These are phyloP conservation scores for Amphiprion percula DNA, from an alignment of 2,113 vertebrate genomes.

Conservation along the genomic window DNA sequence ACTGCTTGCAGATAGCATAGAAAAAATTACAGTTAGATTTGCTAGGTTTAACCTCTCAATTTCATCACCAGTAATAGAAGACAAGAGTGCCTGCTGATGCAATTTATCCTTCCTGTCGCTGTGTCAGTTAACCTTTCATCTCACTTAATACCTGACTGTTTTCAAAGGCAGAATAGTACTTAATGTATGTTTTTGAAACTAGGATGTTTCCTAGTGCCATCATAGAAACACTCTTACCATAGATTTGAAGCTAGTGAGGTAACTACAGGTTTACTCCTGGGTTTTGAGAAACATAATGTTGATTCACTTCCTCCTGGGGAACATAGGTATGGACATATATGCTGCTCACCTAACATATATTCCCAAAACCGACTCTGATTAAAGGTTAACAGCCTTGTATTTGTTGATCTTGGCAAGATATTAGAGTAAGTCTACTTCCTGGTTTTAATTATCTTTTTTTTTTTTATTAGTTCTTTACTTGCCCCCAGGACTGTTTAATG, in stretches of 20 bases:
- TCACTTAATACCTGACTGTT: neutral
- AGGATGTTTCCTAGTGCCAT: neutral
- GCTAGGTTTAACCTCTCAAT: conserved; percentile 1
- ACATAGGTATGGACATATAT: neutral
- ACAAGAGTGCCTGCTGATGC: neutral
- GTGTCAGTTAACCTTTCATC: conserved; percentile 1
- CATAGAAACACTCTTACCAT: neutral
- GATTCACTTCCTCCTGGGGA: no score
- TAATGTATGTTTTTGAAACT: neutral
- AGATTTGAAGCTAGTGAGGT: no score
- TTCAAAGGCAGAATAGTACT: neutral
- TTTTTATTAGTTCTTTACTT: no score
- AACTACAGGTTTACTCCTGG: no score
- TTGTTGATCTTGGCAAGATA: no score
- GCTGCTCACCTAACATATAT: neutral
- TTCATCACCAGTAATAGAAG: neutral
- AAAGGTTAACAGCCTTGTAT: no score
- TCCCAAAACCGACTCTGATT: no score
- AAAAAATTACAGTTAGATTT: neutral
- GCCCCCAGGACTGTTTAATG: no score
- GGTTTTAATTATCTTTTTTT: no score
- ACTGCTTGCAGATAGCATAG: neutral
- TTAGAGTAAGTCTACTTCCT: no score
- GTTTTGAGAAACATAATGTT: no score
- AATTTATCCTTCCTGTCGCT: neutral